These are phyloP conservation scores for Acanthosepion pharaonis DNA, from an alignment of 2,888 invertebrate genomes.

Conservation along the genomic window DNA sequence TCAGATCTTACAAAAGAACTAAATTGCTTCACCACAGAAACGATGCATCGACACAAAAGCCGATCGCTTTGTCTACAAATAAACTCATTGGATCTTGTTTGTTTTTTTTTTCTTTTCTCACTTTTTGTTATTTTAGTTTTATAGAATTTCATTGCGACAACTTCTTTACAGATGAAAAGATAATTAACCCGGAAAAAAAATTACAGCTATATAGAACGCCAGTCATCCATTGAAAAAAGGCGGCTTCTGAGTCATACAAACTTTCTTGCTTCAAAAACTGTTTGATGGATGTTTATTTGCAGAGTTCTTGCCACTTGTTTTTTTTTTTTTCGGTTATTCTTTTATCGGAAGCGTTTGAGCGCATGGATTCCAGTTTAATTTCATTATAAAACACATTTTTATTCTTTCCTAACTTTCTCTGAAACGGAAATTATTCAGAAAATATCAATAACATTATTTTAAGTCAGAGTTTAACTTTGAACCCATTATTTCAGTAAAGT, in stretches of 20 bases:
- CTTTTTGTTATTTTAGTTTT: background rate
- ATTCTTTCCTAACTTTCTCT: background rate
- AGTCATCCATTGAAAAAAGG: background rate
- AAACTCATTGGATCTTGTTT: background rate
- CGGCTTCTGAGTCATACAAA: background rate
- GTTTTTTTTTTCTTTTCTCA: background rate
- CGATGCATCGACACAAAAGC: background rate
- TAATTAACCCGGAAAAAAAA: background rate
- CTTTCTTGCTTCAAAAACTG: background rate
- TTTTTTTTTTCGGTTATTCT: background rate
- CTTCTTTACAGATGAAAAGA: background rate
- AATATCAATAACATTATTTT: background rate
- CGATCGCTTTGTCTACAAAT: background rate
- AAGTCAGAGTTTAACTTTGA: background rate
- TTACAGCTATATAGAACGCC: background rate
- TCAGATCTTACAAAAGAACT: background rate
- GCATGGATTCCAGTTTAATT: background rate
- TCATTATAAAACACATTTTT: background rate
- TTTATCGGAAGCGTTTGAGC: background rate
- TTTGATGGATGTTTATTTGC: background rate
- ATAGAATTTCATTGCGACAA: constrained; percentile 16
- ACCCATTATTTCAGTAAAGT: background rate
- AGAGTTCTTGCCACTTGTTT: background rate
- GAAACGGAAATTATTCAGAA: background rate
- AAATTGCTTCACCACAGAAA: background rate